Conservation (phyloP, 1,140 invertebrate genomes). For the Tetragonula clypearis region DNA sequence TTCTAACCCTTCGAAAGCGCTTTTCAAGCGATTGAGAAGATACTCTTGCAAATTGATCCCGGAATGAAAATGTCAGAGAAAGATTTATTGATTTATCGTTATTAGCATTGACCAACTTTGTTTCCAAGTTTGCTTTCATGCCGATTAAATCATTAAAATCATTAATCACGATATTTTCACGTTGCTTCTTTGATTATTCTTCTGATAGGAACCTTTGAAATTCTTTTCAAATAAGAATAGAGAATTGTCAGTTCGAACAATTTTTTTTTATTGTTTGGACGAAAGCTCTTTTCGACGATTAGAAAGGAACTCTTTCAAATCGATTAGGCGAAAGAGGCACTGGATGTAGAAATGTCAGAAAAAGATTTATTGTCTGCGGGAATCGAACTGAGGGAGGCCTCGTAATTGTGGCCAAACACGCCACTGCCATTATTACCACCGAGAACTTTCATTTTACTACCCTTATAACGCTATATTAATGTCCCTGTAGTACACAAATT, state of each 20-base stretch:
- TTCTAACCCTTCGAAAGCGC: no score
- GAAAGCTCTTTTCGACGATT: background rate
- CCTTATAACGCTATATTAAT: background rate
- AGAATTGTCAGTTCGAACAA: background rate
- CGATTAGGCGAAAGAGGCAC: background rate
- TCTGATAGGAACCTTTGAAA: background rate
- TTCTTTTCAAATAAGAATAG: background rate
- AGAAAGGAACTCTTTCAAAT: background rate
- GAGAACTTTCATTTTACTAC: background rate
- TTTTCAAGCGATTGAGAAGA: no score
- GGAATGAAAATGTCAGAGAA: no score
- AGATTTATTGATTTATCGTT: no score
- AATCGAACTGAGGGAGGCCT: constrained; percentile 8
- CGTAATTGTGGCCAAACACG: constrained; percentile 8
- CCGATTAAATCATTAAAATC: background rate
- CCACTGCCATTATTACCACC: background rate
- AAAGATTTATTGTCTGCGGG: constrained; percentile 1
- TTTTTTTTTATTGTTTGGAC: background rate
- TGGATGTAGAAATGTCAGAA: constrained; percentile 1
- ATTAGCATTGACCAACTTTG: no score
- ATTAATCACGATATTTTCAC: background rate
- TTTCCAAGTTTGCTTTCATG: no score
- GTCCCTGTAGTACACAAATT: background rate
- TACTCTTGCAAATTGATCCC: no score
- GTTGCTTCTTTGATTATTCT: background rate